Percentiles rank a stretch among this genome's conserved stretches.
Conservation (phyloP, 2,888 invertebrate species). For the Synanthedon vespiformis region DNA sequence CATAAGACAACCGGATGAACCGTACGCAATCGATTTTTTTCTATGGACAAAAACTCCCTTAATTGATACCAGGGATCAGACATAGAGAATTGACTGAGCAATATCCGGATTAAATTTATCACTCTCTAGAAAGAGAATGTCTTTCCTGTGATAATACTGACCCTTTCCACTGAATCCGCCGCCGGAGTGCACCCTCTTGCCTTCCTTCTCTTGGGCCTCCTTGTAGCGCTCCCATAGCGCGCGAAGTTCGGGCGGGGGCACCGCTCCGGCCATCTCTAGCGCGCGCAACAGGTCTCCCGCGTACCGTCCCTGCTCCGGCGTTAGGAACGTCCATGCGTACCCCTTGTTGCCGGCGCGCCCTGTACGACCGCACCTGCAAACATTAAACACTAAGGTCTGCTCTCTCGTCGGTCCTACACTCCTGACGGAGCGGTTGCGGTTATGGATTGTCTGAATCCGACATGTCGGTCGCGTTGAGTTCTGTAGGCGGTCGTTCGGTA, state of each 20-base stretch:
- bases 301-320: constrained; percentile 93
- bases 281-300: constrained; percentile 94
- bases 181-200: constrained; percentile 90
- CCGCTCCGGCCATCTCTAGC: constrained; percentile 83
- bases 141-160: too few species aligned
- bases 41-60: too few species aligned
- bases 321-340: constrained; percentile 96
- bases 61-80: too few species aligned
- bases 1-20: too few species aligned
- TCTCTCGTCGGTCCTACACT: too few species aligned
- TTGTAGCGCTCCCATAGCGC: constrained; percentile 91
- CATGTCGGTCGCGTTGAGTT: not conserved
- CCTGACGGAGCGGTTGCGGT: too few species aligned
- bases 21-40: too few species aligned
- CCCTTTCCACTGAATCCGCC: constrained; percentile 96
- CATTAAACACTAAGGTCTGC: too few species aligned
- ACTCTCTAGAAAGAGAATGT: too few species aligned
- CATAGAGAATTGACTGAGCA: too few species aligned
- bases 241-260: constrained; percentile 82
- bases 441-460: too few species aligned
- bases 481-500: constrained; percentile 12
- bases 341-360: constrained; percentile 96
- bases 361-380: constrained; percentile 84
- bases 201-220: constrained; percentile 89
- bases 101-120: too few species aligned